Percentiles rank a stretch among this genome's conserved stretches.
Conservation (phyloP, 2,888 invertebrate species). For the Zygaena filipendulae region DNA sequence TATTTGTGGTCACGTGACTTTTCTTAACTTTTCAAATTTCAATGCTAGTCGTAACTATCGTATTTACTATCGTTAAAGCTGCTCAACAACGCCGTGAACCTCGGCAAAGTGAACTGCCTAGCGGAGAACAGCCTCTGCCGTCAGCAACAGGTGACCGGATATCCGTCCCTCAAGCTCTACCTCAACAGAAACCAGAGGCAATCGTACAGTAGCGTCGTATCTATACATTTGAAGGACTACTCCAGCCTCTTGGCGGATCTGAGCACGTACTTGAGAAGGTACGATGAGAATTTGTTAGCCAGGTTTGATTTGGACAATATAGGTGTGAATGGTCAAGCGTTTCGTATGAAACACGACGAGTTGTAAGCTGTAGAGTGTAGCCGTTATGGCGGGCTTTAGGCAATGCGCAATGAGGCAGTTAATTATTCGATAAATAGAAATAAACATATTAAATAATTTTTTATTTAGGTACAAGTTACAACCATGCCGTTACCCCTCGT, state of each 20-base stretch:
- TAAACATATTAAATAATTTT: background rate
- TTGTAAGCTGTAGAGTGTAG: too few species aligned
- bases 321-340: conserved; percentile 20
- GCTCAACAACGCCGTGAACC: conserved; percentile 38
- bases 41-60: too few species aligned
- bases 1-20: too few species aligned
- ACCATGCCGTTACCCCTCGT: too few species aligned
- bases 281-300: conserved; percentile 27
- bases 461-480: conserved; percentile 3
- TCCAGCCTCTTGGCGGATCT: conserved; percentile 29
- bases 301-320: conserved; percentile 25
- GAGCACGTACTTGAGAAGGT: conserved; percentile 29
- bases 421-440: background rate
- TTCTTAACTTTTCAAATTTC: too few species aligned
- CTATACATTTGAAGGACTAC: conserved; percentile 32
- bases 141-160: conserved; percentile 44
- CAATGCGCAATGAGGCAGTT: too few species aligned
- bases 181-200: conserved; percentile 29
- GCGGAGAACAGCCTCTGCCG: conserved; percentile 46
- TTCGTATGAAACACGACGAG: conserved; percentile 39
- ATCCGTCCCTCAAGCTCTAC: conserved; percentile 48
- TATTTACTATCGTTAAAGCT: conserved; percentile 38
- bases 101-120: conserved; percentile 55
- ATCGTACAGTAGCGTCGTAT: conserved; percentile 30
- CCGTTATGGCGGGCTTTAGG: background rate